phyloP scores from a whole-genome alignment of 92 coral and sea anemone genomes.

The Micromussa lordhowensis region DNA sequence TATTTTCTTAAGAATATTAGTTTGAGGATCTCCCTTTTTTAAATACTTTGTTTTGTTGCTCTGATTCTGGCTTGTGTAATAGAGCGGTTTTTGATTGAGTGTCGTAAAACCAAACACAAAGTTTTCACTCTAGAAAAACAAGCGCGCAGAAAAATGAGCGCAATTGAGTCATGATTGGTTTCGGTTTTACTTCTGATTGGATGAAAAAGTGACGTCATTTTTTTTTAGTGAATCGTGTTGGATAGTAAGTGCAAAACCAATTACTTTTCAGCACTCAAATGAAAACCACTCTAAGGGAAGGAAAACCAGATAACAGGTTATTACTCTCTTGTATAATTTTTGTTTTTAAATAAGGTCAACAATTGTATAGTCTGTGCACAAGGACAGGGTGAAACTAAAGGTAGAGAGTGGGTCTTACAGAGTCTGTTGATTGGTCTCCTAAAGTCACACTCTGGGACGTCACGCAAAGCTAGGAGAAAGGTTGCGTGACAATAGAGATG shows the following conservation, averaged over 20 bases:
- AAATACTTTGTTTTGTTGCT: background rate
- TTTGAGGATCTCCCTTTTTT: background rate
- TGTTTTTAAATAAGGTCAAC: background rate
- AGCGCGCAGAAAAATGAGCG: no score
- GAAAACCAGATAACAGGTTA: background rate
- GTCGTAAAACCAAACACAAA: no score
- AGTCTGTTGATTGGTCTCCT: background rate
- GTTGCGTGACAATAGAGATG: background rate
- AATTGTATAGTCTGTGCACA: background rate
- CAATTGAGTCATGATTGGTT: no score
- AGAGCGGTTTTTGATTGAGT: background rate
- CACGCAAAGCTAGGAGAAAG: background rate
- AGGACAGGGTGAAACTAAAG: background rate
- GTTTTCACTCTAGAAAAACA: no score
- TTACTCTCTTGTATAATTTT: background rate
- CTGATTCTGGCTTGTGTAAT: background rate
- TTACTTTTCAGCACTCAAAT: no score
- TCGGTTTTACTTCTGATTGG: no score
- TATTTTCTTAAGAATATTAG: background rate
- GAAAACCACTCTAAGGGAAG: no score
- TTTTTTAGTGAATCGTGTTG: no score
- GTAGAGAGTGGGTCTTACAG: background rate
- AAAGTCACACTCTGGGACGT: background rate
- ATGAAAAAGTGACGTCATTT: no score
- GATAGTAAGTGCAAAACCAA: no score